These are phyloP conservation scores for Graptemys geographica DNA, from an alignment of 2,797 vertebrate genomes.

Conservation along the genomic window DNA sequence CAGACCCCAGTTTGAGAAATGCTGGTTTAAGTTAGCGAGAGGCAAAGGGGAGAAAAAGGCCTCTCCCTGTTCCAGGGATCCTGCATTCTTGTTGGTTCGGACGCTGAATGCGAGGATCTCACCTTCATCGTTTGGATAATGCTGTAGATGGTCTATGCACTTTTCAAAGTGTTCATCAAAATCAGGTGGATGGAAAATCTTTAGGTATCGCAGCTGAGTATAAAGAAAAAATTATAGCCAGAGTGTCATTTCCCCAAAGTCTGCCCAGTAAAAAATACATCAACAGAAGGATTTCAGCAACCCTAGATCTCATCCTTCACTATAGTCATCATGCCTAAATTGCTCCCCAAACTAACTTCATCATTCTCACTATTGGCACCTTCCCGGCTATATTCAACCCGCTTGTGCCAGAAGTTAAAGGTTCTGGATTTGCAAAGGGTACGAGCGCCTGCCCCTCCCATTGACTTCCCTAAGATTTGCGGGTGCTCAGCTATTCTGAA, in stretches of 20 bases:
- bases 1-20: too few species aligned
- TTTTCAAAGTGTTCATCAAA: constrained; percentile 65
- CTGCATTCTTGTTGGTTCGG: background rate
- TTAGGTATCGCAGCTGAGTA: constrained; percentile 49
- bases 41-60: background rate
- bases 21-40: background rate
- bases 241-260: background rate
- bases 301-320: background rate
- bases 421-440: background rate
- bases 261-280: background rate
- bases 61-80: background rate
- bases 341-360: background rate
- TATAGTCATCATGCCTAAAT: background rate
- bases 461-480: background rate
- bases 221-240: background rate
- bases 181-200: constrained; percentile 47
- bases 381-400: background rate
- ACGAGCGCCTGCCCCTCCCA: background rate
- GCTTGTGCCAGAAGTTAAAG: background rate
- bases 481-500: background rate
- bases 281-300: background rate
- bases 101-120: constrained; percentile 19
- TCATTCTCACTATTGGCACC: background rate
- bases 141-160: constrained; percentile 50
- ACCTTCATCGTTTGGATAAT: constrained; percentile 44